phyloP scores from a whole-genome alignment of 2,888 invertebrate species.

The Drosophila anomalata region DNA sequence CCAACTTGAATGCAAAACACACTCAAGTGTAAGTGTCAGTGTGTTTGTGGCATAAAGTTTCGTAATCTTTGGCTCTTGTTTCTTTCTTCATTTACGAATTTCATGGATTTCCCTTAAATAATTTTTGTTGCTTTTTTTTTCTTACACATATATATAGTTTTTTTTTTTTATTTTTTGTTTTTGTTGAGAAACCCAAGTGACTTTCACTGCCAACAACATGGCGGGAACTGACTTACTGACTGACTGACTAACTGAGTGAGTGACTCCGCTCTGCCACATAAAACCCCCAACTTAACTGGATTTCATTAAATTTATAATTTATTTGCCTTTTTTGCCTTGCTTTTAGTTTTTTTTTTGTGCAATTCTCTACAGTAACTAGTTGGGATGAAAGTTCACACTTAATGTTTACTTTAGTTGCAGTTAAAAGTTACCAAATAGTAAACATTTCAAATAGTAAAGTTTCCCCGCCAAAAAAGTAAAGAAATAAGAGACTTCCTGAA shows the following conservation, averaged over 20 bases:
- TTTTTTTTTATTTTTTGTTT: conserved; percentile 21
- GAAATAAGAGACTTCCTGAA: background rate
- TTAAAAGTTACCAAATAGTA: conserved; percentile 1
- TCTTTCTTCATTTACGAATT: conserved; percentile 75
- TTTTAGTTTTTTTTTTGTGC: conserved; percentile 25
- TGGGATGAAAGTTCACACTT: conserved; percentile 34
- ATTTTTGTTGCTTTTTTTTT: conserved; percentile 44
- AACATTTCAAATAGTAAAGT: background rate
- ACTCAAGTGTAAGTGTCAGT: conserved; percentile 19
- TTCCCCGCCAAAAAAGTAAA: background rate
- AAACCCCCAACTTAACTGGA: conserved; percentile 41
- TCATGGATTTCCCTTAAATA: conserved; percentile 80
- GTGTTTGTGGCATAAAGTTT: conserved; percentile 58
- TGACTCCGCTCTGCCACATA: conserved; percentile 39
- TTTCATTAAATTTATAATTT: conserved; percentile 38
- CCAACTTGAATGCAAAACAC: conserved; percentile 17
- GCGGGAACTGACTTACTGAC: conserved; percentile 33
- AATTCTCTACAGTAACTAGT: conserved; percentile 13
- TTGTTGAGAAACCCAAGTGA: conserved; percentile 68
- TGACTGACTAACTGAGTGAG: conserved; percentile 44
- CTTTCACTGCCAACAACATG: conserved; percentile 55
- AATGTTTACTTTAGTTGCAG: conserved; percentile 12
- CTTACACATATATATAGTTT: too few relatives aligned
- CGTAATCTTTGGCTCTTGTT: conserved; percentile 57
- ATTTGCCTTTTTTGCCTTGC: conserved; percentile 9